A percentile compares a stretch with the other conserved stretches of the same genome.
Conservation (phyloP, 2,113 vertebrate genomes). For the Hystrix cristata region DNA sequence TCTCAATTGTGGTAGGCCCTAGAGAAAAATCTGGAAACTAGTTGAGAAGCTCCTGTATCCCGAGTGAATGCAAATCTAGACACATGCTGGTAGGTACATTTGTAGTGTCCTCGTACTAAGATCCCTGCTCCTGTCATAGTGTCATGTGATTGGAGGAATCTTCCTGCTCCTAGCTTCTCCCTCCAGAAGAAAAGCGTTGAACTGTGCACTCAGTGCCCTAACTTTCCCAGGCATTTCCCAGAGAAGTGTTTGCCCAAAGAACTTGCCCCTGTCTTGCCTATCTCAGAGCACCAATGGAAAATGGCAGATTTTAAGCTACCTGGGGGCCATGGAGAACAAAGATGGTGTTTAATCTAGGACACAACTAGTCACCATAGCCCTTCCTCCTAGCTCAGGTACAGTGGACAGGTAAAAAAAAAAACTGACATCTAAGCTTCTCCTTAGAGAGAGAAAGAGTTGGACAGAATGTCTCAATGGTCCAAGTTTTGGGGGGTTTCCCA, state of each 20-base stretch:
- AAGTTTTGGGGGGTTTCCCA: neutral
- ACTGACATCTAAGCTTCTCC: neutral
- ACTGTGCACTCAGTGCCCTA: neutral
- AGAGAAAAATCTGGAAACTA: neutral
- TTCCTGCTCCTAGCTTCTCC: neutral
- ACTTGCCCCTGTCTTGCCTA: neutral
- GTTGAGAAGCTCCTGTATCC: neutral
- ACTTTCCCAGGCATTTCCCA: neutral
- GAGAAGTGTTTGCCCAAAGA: neutral
- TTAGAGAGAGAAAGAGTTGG: neutral
- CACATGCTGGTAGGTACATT: neutral
- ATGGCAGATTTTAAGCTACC: neutral
- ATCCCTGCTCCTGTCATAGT: neutral
- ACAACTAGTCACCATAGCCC: too few relatives aligned
- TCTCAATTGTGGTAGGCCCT: neutral
- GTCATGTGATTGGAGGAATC: neutral
- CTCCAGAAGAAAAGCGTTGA: neutral
- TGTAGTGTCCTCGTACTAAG: neutral
- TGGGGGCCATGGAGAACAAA: neutral
- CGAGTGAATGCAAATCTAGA: neutral
- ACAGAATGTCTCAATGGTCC: neutral
- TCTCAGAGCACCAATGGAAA: neutral
- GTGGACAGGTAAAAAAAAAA: neutral
- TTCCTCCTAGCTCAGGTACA: neutral
- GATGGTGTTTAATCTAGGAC: neutral